These are phyloP conservation scores for Hydrozoanthus gracilis DNA, from an alignment of 92 coral and sea anemone genomes.

Conservation along the genomic window DNA sequence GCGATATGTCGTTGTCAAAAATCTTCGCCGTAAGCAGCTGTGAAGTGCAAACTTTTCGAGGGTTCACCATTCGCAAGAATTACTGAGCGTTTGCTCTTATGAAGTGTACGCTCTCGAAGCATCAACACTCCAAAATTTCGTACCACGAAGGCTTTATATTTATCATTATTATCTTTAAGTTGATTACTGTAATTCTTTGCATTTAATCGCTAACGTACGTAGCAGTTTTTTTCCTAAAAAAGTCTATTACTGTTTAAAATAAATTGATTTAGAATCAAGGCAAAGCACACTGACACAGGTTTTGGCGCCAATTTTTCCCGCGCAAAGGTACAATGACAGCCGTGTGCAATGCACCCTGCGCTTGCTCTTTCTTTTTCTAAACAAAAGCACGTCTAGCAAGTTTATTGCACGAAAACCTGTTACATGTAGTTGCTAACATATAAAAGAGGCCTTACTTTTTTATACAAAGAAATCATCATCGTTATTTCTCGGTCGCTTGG, in stretches of 20 bases:
- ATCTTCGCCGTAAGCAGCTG: too few relatives aligned
- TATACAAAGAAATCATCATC: conserved; percentile 24
- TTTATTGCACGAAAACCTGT: neutral
- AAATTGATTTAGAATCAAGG: neutral
- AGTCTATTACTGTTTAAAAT: neutral
- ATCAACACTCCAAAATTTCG: too few relatives aligned
- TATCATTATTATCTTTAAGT: too few relatives aligned
- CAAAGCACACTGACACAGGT: neutral
- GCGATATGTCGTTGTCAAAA: too few relatives aligned
- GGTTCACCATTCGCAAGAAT: too few relatives aligned
- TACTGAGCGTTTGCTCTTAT: too few relatives aligned
- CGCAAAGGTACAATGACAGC: too few relatives aligned
- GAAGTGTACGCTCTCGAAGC: too few relatives aligned
- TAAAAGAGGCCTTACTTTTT: conserved; percentile 13
- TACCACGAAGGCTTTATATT: too few relatives aligned
- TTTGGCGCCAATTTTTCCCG: neutral
- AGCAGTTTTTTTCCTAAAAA: neutral
- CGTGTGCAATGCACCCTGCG: neutral
- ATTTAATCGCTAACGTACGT: neutral
- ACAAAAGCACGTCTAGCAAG: neutral
- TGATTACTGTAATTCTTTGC: too few relatives aligned
- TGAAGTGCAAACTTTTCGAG: too few relatives aligned
- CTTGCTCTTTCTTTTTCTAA: neutral
- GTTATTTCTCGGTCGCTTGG: conserved; percentile 26
- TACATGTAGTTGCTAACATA: neutral